Conservation (phyloP, 2,888 invertebrate genomes). For the Acanthosepion esculentum region DNA sequence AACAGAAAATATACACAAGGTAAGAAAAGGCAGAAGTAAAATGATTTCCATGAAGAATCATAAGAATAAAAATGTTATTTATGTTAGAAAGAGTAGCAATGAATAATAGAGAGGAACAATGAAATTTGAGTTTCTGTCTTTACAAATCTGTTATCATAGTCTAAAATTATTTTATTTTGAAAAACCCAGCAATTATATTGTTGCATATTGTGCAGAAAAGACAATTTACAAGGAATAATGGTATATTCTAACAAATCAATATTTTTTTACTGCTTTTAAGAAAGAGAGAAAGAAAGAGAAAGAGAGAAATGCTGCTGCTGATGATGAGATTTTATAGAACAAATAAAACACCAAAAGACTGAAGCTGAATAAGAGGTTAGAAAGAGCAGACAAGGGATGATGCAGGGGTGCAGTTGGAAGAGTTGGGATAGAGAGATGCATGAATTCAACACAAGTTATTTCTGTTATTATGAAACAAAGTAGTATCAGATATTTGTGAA, state of each 20-base stretch:
- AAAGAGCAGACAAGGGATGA: not conserved
- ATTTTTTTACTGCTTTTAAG: not conserved
- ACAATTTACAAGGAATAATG: not conserved
- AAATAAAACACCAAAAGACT: not conserved
- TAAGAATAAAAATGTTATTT: not conserved
- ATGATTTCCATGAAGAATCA: constrained; percentile 14
- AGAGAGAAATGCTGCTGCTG: not conserved
- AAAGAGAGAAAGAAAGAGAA: not conserved
- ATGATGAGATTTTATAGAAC: not conserved
- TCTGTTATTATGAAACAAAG: not conserved
- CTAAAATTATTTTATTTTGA: not conserved
- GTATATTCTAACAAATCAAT: not conserved
- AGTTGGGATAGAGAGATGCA: not conserved
- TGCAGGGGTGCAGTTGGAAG: not conserved
- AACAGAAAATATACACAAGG: not conserved
- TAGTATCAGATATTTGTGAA: not conserved
- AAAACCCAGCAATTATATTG: not conserved
- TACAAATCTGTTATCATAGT: not conserved
- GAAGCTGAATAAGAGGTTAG: not conserved
- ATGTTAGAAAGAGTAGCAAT: not conserved
- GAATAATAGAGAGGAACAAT: not conserved
- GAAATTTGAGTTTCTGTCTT: not conserved
- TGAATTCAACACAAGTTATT: not conserved
- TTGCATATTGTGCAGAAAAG: no score
- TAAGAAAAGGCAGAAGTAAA: not conserved